phyloP scores from a whole-genome alignment of 2,888 invertebrate species.

The Limnephilus lunatus region DNA sequence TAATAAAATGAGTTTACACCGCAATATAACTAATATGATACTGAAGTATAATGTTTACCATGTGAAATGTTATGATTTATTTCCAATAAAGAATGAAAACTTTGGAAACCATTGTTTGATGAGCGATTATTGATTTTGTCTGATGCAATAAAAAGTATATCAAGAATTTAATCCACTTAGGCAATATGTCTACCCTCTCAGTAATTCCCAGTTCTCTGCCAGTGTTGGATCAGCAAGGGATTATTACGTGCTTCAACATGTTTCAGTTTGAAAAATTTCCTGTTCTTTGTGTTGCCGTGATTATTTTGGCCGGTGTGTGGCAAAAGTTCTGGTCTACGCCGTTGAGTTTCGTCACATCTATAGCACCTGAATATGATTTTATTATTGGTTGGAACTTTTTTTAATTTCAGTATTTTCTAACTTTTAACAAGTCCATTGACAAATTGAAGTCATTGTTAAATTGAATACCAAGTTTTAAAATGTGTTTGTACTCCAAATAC shows the following conservation, averaged over 20 bases:
- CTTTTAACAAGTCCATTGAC: too few species aligned
- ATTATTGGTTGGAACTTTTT: conserved; percentile 61
- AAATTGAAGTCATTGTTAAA: too few species aligned
- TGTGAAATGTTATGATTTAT: neutral
- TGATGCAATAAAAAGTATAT: conserved; percentile 51
- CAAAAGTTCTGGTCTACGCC: conserved; percentile 67
- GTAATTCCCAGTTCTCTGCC: conserved; percentile 7
- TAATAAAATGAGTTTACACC: neutral
- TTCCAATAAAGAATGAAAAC: neutral
- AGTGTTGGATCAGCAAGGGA: conserved; percentile 18
- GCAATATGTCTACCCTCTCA: neutral
- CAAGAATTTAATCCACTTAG: conserved; percentile 52
- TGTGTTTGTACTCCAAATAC: neutral
- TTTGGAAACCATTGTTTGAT: conserved; percentile 33
- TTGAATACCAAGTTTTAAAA: neutral
- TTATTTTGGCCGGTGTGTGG: conserved; percentile 67
- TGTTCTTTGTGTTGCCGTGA: conserved; percentile 36
- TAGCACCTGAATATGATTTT: conserved; percentile 62
- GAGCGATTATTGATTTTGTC: conserved; percentile 51
- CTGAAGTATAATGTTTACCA: neutral
- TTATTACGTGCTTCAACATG: conserved; percentile 27
- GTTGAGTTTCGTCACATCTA: conserved; percentile 46
- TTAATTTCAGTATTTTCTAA: neutral
- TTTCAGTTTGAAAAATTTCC: conserved; percentile 42
- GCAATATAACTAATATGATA: neutral